A percentile compares a stretch with the other conserved stretches of the same genome.
These are phyloP conservation scores for Typhlomys cinereus DNA, from an alignment of 2,113 vertebrate species.

Conservation along the genomic window DNA sequence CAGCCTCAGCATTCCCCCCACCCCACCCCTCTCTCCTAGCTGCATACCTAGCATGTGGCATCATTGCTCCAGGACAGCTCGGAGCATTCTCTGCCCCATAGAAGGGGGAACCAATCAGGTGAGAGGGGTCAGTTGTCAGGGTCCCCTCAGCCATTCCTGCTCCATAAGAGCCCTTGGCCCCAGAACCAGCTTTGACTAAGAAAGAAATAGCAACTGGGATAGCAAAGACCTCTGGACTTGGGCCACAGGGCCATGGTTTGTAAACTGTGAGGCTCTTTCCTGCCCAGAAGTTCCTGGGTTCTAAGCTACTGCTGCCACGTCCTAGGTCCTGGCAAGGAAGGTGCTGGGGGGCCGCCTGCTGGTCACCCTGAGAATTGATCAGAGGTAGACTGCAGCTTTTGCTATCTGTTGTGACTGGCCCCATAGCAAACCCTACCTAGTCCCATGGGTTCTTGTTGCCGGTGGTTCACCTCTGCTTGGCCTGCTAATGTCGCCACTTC, in stretches of 20 bases:
- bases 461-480: neutral
- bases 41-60: rapidly evolving
- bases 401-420: neutral
- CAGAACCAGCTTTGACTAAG: neutral
- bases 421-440: neutral
- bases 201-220: neutral
- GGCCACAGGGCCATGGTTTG: neutral
- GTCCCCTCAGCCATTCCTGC: neutral
- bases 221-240: neutral
- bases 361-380: neutral
- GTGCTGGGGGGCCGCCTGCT: slow-evolving; percentile 48
- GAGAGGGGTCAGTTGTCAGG: no score
- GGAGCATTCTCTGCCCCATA: neutral
- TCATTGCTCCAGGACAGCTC: neutral
- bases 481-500: neutral
- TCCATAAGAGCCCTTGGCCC: neutral
- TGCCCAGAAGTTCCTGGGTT: slow-evolving; percentile 23
- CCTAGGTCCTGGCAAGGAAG: neutral
- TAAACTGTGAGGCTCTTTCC: neutral
- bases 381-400: neutral
- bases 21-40: neutral
- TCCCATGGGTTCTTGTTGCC: neutral
- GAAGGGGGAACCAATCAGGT: neutral
- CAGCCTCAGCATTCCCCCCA: no score
- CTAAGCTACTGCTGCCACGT: slow-evolving; percentile 30